Base-by-base conservation (phyloP, 2,113 vertebrate species). In the Nothoprocta pentlandii region DNA sequence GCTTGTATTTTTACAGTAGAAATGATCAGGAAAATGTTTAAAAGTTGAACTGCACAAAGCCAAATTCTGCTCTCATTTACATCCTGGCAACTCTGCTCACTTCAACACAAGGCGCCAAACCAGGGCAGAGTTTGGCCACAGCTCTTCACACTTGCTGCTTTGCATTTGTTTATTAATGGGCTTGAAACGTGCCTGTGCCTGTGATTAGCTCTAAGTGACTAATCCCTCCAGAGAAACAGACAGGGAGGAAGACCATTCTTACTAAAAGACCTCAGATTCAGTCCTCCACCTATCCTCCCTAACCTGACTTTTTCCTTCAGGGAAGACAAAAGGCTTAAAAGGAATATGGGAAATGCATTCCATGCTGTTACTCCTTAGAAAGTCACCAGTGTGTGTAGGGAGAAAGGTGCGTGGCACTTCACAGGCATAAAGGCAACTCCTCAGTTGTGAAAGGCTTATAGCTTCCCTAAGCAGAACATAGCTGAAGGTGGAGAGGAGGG, bases 21-120 rank as follows among this genome's bases (percentile, higher is more conserved):
- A 66, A 32, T 68, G 79, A 66, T n/a, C 26, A 81, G 92, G 87
- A 94, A 95, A 94, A 90, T 76, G 54, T 76, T 78, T 84, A 34
- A 92, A 85, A 70, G 87, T 61, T 77, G 66, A 85, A 66, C 75
- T 41, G 3, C 1, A 46, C 23, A 28, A 70, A 84, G 90, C 56
- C 62, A 76, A 76, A 87, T 81, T 92, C 89, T 89, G 66, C 17
- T 90, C 82, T 81, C 90, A 47, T 86, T 94, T 86, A 69, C 46
- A 70, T 49, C 71, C 80, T 89, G 89, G 71, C 64, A 82, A 49
- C 51, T 78, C 73, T 0, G 1, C 46, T 89, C 22, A 5, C 16
- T 84, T 89, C 77, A 73, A 62, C n/a, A 54, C 62, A 80, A 81
- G 39, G 36, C 41, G 84, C 32, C 90, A 76, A 86, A 90, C 89